Conservation (phyloP, 2,797 vertebrate species). For the Labeo calbasu region DNA sequence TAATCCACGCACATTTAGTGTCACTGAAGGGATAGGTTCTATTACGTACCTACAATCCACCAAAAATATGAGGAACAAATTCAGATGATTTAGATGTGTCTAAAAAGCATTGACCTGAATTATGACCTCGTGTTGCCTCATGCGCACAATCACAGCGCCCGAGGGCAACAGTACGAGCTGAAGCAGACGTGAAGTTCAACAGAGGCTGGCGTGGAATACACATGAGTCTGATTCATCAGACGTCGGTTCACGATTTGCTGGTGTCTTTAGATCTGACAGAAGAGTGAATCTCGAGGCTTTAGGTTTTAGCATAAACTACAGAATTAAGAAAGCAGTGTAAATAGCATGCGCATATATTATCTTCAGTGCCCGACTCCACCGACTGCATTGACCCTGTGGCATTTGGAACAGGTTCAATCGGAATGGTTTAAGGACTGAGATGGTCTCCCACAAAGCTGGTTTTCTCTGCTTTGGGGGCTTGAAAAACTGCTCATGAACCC, state of each 20-base stretch:
- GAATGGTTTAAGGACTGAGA: conserved; percentile 27
- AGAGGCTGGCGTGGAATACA: conserved; percentile 12
- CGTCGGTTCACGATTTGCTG: conserved; percentile 3
- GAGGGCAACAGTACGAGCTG: conserved; percentile 14
- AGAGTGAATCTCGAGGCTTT: conserved; percentile 27
- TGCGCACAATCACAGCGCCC: conserved; percentile 12
- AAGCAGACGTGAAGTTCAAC: conserved; percentile 41
- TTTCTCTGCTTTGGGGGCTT: conserved; percentile 28
- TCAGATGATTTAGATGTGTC: neutral
- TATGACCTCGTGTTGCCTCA: conserved; percentile 31
- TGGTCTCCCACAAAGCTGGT: conserved; percentile 8
- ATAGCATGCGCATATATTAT: conserved; percentile 59
- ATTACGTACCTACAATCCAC: neutral
- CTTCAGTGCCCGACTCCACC: neutral
- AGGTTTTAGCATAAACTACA: conserved; percentile 40
- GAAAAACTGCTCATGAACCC: conserved; percentile 34
- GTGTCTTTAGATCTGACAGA: conserved; percentile 33
- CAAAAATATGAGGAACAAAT: neutral
- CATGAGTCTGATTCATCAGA: conserved; percentile 37
- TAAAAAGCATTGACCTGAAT: conserved; percentile 24
- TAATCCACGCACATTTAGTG: conserved; percentile 1
- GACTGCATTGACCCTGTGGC: conserved; percentile 29
- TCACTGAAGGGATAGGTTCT: neutral
- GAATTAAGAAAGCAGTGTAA: conserved; percentile 46
- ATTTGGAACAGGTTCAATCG: conserved; percentile 32